Evolutionary conservation across 2,113 vertebrate genomes (phyloP).

Genomic region (Leptocoma aspasia): DNA sequence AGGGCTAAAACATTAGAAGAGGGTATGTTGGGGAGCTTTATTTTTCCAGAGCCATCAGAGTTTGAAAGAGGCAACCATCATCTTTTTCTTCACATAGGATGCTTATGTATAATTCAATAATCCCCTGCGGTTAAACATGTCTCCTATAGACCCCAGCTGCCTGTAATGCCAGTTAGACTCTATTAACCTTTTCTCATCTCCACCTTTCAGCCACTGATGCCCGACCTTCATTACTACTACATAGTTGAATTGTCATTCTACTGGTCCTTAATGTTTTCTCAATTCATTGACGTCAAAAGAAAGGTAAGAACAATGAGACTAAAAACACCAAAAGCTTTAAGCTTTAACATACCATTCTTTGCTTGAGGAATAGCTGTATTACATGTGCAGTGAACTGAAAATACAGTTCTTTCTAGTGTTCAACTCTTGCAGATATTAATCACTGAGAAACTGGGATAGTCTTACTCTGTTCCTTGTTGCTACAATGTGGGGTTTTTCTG

Average conservation of each 20-base stretch:
- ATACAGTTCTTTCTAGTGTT: not conserved
- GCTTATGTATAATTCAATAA: not conserved
- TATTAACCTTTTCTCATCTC: slow-evolving; percentile 54
- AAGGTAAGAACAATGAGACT: slow-evolving; percentile 83
- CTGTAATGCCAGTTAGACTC: not conserved
- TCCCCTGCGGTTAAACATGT: not conserved
- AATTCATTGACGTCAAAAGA: slow-evolving; percentile 97
- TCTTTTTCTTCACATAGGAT: not conserved
- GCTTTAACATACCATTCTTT: not conserved
- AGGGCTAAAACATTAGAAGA: not conserved
- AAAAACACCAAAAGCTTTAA: not conserved
- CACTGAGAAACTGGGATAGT: not conserved
- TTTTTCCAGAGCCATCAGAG: not conserved
- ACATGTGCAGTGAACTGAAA: not conserved
- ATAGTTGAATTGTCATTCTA: slow-evolving; percentile 95
- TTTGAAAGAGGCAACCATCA: not conserved
- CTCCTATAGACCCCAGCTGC: not conserved
- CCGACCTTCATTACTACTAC: slow-evolving; percentile 96
- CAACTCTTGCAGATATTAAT: not conserved
- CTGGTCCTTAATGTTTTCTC: slow-evolving; percentile 95
- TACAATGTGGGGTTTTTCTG: not conserved
- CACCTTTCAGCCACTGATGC: slow-evolving; percentile 84
- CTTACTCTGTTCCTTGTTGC: not conserved
- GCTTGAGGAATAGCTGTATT: not conserved
- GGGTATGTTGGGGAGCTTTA: not conserved